These are phyloP conservation scores for Megaceryle maxima DNA, from an alignment of 2,113 vertebrate species.

Conservation along the genomic window DNA sequence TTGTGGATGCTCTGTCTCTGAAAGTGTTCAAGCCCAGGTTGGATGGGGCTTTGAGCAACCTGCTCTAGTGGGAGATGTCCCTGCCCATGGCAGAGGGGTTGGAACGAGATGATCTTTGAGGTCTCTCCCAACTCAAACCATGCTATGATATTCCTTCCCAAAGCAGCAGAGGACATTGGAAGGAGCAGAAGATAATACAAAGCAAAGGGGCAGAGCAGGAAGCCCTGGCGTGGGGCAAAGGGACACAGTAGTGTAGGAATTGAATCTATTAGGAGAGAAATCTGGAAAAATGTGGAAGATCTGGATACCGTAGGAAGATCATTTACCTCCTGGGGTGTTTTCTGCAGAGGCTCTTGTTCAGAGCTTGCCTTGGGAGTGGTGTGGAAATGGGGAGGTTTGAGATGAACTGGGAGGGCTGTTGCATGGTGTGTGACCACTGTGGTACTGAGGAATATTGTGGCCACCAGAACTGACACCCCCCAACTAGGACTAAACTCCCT, in stretches of 20 bases:
- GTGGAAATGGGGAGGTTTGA: not conserved
- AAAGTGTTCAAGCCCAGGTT: not conserved
- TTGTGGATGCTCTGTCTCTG: not conserved
- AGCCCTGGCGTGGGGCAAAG: fast-evolving
- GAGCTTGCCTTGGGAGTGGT: not conserved
- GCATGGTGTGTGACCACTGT: fast-evolving
- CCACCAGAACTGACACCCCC: not conserved
- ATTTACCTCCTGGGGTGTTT: not conserved
- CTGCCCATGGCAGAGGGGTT: not conserved
- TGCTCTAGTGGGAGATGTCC: not conserved
- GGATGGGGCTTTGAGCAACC: not conserved
- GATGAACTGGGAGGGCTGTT: not conserved
- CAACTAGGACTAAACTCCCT: not conserved
- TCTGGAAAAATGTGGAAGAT: not conserved
- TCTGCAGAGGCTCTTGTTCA: not conserved
- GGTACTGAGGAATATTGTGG: not conserved
- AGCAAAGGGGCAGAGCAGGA: not conserved
- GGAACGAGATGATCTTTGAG: not conserved
- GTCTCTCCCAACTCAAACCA: not conserved
- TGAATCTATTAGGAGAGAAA: not conserved
- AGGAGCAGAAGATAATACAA: not conserved
- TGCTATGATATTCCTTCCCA: not conserved
- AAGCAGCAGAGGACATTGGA: not conserved
- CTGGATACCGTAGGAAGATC: not conserved
- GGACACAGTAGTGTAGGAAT: not conserved